Conservation (phyloP, 2,797 vertebrate species). For the Pseudochaenichthys georgianus region DNA sequence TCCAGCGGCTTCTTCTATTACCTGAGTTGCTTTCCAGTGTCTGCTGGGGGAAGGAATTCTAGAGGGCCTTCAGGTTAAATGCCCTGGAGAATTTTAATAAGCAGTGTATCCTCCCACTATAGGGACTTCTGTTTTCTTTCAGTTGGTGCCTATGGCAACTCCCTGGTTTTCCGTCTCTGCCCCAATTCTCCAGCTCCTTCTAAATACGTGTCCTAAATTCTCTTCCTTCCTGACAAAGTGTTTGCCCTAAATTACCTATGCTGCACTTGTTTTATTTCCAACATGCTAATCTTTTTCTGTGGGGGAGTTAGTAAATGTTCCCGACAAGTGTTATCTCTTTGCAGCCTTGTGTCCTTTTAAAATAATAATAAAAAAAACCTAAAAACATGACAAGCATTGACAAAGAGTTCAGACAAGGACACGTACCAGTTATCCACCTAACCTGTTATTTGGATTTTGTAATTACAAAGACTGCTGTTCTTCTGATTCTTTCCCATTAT, state of each 20-base stretch:
- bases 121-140: constrained; percentile 57
- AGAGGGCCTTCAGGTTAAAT: constrained; percentile 55
- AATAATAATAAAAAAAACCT: neutral
- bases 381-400: neutral
- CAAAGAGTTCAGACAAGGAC: neutral
- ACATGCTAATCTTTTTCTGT: constrained; percentile 11
- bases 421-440: neutral
- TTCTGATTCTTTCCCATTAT: neutral
- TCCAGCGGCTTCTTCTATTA: neutral
- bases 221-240: constrained; percentile 56
- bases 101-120: constrained; percentile 42
- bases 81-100: constrained; percentile 60
- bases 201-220: constrained; percentile 65
- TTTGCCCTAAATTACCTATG: constrained; percentile 52
- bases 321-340: constrained; percentile 24
- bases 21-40: neutral
- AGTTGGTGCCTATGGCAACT: constrained; percentile 67
- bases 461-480: neutral
- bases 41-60: constrained; percentile 33
- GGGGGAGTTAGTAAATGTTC: constrained; percentile 16
- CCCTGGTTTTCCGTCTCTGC: constrained; percentile 53
- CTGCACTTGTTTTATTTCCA: constrained; percentile 28
- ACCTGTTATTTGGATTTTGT: neutral
- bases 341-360: neutral
- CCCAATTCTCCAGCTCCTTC: constrained; percentile 65